Evolutionary conservation across 2,888 invertebrate genomes (phyloP).

Genomic region (Syritta pipiens): DNA sequence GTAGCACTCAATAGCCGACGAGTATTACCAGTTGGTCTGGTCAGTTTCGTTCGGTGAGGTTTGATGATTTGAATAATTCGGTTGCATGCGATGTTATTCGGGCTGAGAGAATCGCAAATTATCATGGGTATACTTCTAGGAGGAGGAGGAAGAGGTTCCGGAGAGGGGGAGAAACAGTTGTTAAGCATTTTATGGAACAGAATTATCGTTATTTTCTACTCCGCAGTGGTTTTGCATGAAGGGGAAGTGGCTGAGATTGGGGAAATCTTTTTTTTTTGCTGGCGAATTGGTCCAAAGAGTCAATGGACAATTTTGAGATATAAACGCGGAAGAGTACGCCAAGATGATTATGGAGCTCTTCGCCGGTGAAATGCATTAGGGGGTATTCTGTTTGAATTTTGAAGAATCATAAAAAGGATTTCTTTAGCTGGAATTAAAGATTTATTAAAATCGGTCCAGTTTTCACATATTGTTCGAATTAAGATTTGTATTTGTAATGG

Average conservation of each 20-base stretch:
- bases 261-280: background rate
- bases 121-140: slow-evolving; percentile 61
- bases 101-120: slow-evolving; percentile 23
- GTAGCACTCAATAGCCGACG: slow-evolving; percentile 12
- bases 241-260: background rate
- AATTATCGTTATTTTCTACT: slow-evolving; percentile 58
- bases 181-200: slow-evolving; percentile 34
- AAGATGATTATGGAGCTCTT: background rate
- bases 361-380: too few species aligned
- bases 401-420: too few species aligned
- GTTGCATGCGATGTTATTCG: slow-evolving; percentile 58
- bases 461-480: too few species aligned
- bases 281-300: background rate
- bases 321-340: slow-evolving; percentile 39
- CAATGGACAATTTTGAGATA: background rate
- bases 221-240: slow-evolving; percentile 1
- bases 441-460: too few species aligned
- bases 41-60: slow-evolving; percentile 31
- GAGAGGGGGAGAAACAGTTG: slow-evolving; percentile 29
- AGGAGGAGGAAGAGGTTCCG: background rate
- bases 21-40: slow-evolving; percentile 63
- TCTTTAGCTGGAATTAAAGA: background rate
- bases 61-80: slow-evolving; percentile 56
- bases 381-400: background rate
- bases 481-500: too few species aligned